phyloP scores from a whole-genome alignment of 2,113 vertebrate species.

The Rhabdornis inornatus region DNA sequence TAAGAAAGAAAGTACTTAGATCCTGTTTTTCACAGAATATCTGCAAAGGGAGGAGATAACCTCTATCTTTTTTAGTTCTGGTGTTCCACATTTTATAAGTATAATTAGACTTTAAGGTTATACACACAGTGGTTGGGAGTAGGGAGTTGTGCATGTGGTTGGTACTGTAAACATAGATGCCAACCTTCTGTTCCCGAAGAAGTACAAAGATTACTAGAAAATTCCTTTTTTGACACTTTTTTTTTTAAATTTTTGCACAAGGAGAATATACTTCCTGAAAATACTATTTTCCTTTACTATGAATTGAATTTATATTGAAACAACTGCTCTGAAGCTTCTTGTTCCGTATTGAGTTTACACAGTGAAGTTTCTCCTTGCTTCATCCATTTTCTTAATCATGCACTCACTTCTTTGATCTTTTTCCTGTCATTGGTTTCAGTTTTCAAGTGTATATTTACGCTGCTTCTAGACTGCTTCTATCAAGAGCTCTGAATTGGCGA shows the following conservation, averaged over 20 bases:
- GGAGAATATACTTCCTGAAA: conserved; percentile 25
- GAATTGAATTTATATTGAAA: conserved; percentile 14
- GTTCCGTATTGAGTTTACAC: conserved; percentile 4
- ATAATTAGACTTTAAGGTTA: background rate
- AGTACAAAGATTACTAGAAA: background rate
- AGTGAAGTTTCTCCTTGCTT: conserved; percentile 59
- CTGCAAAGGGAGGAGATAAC: background rate
- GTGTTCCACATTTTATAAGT: background rate
- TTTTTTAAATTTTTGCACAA: background rate
- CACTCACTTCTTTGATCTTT: conserved; percentile 61
- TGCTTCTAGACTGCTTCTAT: conserved; percentile 45
- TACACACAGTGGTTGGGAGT: background rate
- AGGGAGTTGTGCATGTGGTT: background rate
- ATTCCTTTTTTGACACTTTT: background rate
- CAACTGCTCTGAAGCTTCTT: conserved; percentile 1
- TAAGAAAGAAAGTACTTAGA: background rate
- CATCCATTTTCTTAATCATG: conserved; percentile 48
- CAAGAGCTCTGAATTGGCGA: conserved; percentile 55
- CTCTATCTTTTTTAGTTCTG: background rate
- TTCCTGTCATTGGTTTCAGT: conserved; percentile 62
- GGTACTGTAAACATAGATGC: background rate
- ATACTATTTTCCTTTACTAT: background rate
- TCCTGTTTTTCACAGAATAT: background rate
- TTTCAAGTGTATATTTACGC: conserved; percentile 66
- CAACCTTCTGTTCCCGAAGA: background rate